phyloP scores from a whole-genome alignment of 2,113 vertebrate species.

The Todiramphus chloris region DNA sequence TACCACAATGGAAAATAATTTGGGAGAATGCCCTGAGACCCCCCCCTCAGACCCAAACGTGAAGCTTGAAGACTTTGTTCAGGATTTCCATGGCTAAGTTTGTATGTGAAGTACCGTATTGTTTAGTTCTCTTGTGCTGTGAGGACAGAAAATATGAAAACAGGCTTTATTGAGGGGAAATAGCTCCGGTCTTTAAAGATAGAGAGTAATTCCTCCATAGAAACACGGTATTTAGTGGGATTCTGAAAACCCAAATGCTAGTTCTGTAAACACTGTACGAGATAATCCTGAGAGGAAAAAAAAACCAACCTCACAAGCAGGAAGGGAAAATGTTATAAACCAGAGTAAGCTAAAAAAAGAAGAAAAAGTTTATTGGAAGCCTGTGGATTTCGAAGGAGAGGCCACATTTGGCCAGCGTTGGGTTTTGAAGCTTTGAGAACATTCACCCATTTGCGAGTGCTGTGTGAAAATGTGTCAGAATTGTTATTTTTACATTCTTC shows the following conservation, averaged over 20 bases:
- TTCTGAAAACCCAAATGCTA: not conserved
- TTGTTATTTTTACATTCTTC: not conserved
- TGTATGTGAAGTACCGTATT: not conserved
- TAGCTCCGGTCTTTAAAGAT: not conserved
- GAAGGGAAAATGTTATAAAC: not conserved
- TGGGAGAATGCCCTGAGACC: not conserved
- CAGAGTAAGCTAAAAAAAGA: not conserved
- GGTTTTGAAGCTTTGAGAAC: not conserved
- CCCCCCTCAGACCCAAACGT: not conserved
- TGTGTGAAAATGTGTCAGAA: not conserved
- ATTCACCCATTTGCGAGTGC: not conserved
- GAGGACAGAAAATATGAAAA: not conserved
- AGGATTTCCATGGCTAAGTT: not conserved
- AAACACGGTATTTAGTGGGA: not conserved
- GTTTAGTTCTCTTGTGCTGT: not conserved
- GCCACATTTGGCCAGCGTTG: not conserved
- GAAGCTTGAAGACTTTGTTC: not conserved
- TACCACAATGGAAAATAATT: not conserved
- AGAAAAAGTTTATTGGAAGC: not conserved
- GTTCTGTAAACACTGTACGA: not conserved
- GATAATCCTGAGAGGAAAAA: not conserved
- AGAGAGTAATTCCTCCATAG: not conserved
- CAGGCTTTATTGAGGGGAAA: not conserved
- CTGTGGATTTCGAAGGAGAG: not conserved
- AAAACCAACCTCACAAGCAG: not conserved